These are phyloP conservation scores for Rissa tridactyla DNA, from an alignment of 2,113 vertebrate genomes.

Conservation along the genomic window DNA sequence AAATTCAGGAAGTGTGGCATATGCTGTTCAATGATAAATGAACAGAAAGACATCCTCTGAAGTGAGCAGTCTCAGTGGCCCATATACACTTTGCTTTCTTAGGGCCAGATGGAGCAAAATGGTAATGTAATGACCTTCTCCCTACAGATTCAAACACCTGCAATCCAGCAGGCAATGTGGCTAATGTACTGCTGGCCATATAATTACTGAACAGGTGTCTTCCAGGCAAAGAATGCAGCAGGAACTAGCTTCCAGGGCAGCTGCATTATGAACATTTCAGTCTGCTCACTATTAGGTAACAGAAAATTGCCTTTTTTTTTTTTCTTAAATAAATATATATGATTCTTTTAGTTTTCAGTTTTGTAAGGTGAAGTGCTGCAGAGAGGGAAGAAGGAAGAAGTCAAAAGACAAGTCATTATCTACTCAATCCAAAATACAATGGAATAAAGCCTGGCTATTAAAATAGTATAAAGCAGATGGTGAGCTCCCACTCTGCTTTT, in stretches of 20 bases:
- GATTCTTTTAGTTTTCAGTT: neutral
- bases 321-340: neutral
- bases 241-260: slow-evolving; percentile 8
- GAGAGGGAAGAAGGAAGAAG: neutral
- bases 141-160: neutral
- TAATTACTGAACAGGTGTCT: slow-evolving; percentile 51
- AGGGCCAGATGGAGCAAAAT: slow-evolving; percentile 40
- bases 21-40: neutral
- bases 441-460: neutral
- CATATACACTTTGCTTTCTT: neutral
- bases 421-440: neutral
- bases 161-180: neutral
- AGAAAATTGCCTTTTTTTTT: neutral
- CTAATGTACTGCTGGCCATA: neutral
- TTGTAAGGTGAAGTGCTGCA: neutral
- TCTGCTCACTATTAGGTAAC: neutral
- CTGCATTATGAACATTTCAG: neutral
- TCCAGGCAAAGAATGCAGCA: neutral
- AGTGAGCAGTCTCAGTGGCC: neutral
- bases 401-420: neutral
- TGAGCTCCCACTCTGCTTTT: neutral
- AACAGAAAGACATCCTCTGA: neutral
- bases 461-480: neutral
- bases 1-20: neutral
- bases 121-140: slow-evolving; percentile 15